A percentile compares a stretch with the other conserved stretches of the same genome.
Conservation (phyloP, 2,888 invertebrate genomes). For the Mesorhabditis belari region DNA sequence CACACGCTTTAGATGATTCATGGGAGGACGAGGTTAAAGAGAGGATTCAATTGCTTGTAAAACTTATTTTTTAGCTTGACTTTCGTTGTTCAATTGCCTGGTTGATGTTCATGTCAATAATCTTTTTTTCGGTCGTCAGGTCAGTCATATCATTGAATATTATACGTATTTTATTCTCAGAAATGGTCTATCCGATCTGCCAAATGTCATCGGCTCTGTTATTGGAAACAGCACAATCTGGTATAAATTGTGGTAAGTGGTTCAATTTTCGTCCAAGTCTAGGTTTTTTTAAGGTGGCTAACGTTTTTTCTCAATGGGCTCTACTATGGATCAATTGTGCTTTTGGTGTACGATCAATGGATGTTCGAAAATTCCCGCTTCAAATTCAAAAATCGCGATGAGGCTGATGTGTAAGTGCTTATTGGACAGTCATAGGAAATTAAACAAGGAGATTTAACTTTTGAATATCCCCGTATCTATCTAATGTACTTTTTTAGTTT, state of each 20-base stretch:
- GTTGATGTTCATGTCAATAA: constrained; percentile 19
- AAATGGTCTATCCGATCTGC: not conserved
- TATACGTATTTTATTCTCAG: not conserved
- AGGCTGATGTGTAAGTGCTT: no score
- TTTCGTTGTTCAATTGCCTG: constrained; percentile 25
- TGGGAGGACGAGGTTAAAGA: constrained; percentile 9
- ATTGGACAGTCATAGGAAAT: no score
- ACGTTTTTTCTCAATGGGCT: constrained; percentile 31
- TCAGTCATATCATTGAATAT: not conserved
- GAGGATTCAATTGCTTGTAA: not conserved
- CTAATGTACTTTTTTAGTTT: no score
- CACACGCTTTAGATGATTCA: constrained; percentile 18
- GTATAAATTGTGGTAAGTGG: not conserved
- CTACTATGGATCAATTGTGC: constrained; percentile 26
- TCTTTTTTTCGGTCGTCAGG: constrained; percentile 4
- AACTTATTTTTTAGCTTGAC: constrained; percentile 9
- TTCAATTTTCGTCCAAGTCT: not conserved
- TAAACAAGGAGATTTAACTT: no score
- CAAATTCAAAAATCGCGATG: constrained; percentile 16
- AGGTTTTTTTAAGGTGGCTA: constrained; percentile 21
- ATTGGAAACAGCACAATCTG: not conserved
- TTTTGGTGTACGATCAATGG: constrained; percentile 25
- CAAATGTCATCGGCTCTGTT: not conserved
- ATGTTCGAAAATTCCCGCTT: constrained; percentile 21
- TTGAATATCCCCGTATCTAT: no score